Base-by-base conservation (phyloP, 2,113 vertebrate species). In the Variabilichromis moorii region DNA sequence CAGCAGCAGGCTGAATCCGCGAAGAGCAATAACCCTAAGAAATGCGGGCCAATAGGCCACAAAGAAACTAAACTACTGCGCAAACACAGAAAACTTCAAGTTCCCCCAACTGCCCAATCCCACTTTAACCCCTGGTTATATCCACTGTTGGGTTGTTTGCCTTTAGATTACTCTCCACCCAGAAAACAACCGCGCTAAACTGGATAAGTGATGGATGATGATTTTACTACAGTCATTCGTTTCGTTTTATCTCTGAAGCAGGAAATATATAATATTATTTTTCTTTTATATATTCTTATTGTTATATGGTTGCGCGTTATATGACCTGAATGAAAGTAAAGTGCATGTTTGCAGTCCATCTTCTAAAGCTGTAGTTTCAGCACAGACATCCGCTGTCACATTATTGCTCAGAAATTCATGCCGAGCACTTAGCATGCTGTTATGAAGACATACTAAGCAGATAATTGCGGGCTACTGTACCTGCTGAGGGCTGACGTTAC, bases 121-220 rank as follows among this genome's bases (percentile, higher is more conserved):
- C 68, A 17, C 40, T 45, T 26, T 45, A 45, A 45, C 40, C 0
- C 4, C 3, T 73, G 68, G 21, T 28, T 73, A 45, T 26, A 73
- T 3, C 21, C 14, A 45, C 19, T 73, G 37, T 26, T 45, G 37
- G 37, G 21, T 11, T 3, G 40, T 4, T 17, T 17, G 3, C 40
- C 24, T 76, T 47, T 28, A 47, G 40, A 47, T 47, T 28, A 73
- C 8, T 17, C 8, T 0, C 40, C 24, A 47, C 6, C 68, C 24
- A 76, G 24, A 76, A 47, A 47, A 76, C 71, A 76, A 76, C 24
- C 24, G 16, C 71, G 4, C 9, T 76, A 28, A 47, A 76, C 24
- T 0, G 0, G 24, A 76, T 28, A 76, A 76, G 40, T 28, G 42
- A 47, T 47, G 9, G 24, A 47, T 1, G 6, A 24, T 16, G 13